These are phyloP conservation scores for Elephas maximus DNA, from an alignment of 2,113 vertebrate genomes.

Conservation along the genomic window DNA sequence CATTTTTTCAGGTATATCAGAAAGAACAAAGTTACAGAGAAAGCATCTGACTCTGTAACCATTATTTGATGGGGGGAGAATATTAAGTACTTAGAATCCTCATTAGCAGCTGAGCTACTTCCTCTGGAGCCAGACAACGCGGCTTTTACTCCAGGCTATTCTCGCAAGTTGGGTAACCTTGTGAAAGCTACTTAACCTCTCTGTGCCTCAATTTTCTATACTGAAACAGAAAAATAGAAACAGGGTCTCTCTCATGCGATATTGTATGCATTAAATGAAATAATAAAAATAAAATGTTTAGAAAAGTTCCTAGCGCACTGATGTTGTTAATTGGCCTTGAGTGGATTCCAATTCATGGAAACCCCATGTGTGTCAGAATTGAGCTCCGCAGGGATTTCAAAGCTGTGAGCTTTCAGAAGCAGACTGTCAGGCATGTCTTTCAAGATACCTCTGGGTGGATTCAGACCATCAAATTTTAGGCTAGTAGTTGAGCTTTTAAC, in stretches of 20 bases:
- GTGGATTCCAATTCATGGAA: neutral
- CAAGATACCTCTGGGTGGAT: too few species aligned
- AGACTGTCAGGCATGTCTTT: too few species aligned
- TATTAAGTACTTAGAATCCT: neutral
- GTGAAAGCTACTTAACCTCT: neutral
- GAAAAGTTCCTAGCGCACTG: neutral
- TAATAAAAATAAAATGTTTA: neutral
- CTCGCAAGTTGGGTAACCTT: neutral
- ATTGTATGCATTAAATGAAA: slow-evolving; percentile 11
- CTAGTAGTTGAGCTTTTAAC: too few species aligned
- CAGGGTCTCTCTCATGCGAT: neutral
- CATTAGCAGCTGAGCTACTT: neutral
- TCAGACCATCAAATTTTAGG: too few species aligned
- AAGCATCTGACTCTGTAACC: neutral
- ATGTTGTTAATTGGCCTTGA: neutral
- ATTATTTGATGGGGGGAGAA: neutral
- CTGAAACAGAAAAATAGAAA: neutral
- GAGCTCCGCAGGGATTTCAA: neutral
- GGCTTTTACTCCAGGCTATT: neutral
- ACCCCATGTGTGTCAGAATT: neutral
- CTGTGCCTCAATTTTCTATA: neutral
- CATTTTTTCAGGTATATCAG: neutral
- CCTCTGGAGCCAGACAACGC: neutral
- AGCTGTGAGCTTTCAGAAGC: neutral
- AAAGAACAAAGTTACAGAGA: neutral